Evolutionary conservation across 1,140 invertebrate genomes (phyloP).

Genomic region (Drosophila sp.): DNA sequence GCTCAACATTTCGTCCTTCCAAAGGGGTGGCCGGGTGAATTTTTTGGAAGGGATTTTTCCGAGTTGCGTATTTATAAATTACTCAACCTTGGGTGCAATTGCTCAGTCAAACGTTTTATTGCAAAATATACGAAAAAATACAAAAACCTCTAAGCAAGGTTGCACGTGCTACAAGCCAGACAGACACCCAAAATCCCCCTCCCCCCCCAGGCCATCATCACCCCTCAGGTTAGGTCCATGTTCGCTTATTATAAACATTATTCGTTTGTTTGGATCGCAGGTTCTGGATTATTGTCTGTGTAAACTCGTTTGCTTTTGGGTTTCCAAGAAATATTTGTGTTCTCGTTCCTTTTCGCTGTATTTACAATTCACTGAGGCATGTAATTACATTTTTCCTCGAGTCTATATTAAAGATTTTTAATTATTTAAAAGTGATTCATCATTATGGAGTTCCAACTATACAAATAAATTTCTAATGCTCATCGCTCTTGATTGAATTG

Average conservation of each 20-base stretch:
- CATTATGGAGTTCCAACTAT: neutral
- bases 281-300: slow-evolving; percentile 51
- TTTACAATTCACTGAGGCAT: slow-evolving; percentile 64
- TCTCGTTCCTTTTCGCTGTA: slow-evolving; percentile 22
- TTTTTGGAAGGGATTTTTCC: slow-evolving; percentile 42
- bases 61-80: slow-evolving; percentile 60
- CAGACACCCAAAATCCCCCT: neutral
- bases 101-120: slow-evolving; percentile 75
- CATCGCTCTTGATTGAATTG: no score
- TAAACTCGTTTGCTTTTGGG: slow-evolving; percentile 25
- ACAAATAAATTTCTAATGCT: no score
- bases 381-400: slow-evolving; percentile 63
- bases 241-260: slow-evolving; percentile 72
- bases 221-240: neutral
- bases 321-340: slow-evolving; percentile 11
- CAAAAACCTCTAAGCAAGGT: slow-evolving; percentile 42
- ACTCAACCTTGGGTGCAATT: slow-evolving; percentile 63
- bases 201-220: neutral
- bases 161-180: slow-evolving; percentile 42
- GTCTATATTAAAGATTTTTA: slow-evolving; percentile 17
- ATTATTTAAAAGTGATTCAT: neutral
- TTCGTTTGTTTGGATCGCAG: slow-evolving; percentile 49
- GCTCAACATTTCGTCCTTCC: neutral
- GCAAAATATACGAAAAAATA: slow-evolving; percentile 31
- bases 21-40: slow-evolving; percentile 11